Evolutionary conservation across 2,797 vertebrate species (phyloP).

Genomic region (Megalops cyprinoides): DNA sequence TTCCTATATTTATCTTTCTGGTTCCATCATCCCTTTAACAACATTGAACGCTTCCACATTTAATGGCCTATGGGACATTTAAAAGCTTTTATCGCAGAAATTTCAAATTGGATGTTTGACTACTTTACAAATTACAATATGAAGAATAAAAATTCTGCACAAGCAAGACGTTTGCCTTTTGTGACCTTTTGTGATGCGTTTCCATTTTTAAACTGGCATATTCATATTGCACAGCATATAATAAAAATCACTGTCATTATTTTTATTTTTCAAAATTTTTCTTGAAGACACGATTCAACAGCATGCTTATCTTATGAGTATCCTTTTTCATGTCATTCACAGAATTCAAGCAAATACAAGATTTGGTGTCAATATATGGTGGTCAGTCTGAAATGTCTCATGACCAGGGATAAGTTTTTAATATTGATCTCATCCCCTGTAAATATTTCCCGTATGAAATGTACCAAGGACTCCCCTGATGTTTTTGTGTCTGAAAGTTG

Average conservation of each 20-base stretch:
- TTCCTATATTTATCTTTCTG: background rate
- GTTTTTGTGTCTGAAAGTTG: background rate
- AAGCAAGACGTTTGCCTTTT: background rate
- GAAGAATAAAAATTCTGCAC: background rate
- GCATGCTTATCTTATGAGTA: no score
- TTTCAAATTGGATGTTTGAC: background rate
- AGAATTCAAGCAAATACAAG: background rate
- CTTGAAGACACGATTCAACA: no score
- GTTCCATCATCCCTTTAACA: background rate
- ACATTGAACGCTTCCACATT: background rate
- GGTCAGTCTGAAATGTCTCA: background rate
- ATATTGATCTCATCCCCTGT: background rate
- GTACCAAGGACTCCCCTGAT: background rate
- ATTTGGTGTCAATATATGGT: background rate
- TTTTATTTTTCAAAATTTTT: no score
- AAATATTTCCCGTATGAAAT: background rate
- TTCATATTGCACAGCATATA: background rate
- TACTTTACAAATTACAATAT: background rate
- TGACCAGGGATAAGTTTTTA: slow-evolving; percentile 17
- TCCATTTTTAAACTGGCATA: background rate
- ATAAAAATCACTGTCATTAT: background rate
- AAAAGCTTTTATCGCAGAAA: background rate
- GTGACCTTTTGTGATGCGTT: no score
- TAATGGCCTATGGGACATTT: background rate
- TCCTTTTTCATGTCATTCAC: background rate